Evolutionary conservation across 2,113 vertebrate species (phyloP).

Genomic region (Plotosus lineatus): DNA sequence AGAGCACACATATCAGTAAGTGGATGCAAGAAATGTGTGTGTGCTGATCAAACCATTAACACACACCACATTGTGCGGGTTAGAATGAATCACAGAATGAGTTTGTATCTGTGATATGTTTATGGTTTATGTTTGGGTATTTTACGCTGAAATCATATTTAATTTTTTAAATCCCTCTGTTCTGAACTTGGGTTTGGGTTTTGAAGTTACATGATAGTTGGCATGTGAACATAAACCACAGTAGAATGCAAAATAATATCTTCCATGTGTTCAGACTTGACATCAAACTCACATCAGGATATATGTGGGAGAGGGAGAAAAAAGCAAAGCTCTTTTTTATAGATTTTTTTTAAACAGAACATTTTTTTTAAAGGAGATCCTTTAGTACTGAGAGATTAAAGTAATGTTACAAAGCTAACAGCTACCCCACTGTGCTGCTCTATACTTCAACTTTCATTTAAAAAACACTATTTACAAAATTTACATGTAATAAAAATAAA

Average conservation of each 20-base stretch:
- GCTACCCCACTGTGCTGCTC: background rate
- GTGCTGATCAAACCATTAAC: slow-evolving; percentile 8
- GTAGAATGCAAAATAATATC: slow-evolving; percentile 11
- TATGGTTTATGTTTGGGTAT: background rate
- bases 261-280: slow-evolving; percentile 20
- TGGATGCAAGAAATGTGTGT: background rate
- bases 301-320: background rate
- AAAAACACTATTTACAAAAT: background rate
- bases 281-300: background rate
- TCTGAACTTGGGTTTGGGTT: background rate
- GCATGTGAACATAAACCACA: slow-evolving; percentile 1
- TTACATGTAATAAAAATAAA: background rate
- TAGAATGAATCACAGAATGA: background rate
- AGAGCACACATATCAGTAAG: background rate
- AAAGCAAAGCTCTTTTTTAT: background rate
- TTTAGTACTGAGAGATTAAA: background rate
- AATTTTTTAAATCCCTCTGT: background rate
- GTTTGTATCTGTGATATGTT: background rate
- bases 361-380: background rate
- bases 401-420: background rate
- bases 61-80: background rate
- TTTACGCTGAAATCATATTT: background rate
- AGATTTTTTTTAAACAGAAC: background rate
- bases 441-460: background rate
- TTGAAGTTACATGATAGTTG: background rate